phyloP scores from a whole-genome alignment of 2,113 vertebrate genomes.

The Raja brachyura region DNA sequence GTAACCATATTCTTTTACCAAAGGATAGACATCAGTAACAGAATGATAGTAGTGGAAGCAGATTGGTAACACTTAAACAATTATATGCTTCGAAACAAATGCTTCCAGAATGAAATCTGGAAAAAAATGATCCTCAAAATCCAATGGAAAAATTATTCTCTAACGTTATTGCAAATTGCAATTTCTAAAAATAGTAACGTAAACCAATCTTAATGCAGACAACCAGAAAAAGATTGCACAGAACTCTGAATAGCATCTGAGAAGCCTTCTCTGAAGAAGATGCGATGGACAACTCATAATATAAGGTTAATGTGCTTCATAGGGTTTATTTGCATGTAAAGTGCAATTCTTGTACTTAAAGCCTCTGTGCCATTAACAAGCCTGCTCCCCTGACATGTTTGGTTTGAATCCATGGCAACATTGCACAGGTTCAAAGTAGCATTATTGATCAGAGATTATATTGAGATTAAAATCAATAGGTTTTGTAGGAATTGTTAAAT shows the following conservation, averaged over 20 bases:
- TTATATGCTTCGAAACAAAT: background rate
- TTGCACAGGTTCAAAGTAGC: background rate
- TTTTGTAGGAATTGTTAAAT: background rate
- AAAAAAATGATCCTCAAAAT: background rate
- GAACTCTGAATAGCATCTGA: background rate
- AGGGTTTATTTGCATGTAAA: background rate
- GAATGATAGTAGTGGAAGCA: background rate
- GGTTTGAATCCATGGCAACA: background rate
- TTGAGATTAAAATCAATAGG: background rate
- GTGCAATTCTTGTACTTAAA: background rate
- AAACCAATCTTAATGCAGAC: background rate
- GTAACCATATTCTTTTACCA: background rate
- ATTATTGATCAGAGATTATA: slow-evolving; percentile 10
- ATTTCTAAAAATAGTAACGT: background rate
- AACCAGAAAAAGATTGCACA: background rate
- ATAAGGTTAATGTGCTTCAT: background rate
- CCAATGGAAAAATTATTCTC: background rate
- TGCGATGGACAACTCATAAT: background rate
- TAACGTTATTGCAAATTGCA: background rate
- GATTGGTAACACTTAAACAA: background rate
- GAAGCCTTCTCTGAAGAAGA: background rate
- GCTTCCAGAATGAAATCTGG: background rate
- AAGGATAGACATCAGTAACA: background rate
- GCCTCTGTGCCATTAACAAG: background rate
- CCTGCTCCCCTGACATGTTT: background rate